Conservation (phyloP, 2,888 invertebrate species). For the Catonia carolina region DNA sequence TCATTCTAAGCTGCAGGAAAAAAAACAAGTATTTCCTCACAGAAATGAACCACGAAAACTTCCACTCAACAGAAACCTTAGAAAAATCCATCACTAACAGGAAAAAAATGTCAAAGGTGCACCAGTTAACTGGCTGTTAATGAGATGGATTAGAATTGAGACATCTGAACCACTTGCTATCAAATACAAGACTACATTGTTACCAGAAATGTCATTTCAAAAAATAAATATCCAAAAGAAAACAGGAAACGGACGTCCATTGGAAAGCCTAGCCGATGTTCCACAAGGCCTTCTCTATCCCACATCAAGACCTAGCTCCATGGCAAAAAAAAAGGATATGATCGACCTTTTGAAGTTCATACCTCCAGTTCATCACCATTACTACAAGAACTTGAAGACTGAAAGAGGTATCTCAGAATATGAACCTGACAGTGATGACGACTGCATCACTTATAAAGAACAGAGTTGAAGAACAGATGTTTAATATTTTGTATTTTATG, state of each 20-base stretch:
- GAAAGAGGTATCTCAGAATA: not conserved
- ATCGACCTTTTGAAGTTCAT: constrained; percentile 10
- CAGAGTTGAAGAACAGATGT: not conserved
- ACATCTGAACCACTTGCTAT: constrained; percentile 12
- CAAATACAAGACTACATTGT: constrained; percentile 15
- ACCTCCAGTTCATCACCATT: constrained; percentile 10
- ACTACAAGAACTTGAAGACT: constrained; percentile 7
- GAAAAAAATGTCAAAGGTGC: not conserved
- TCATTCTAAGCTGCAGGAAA: constrained; percentile 10
- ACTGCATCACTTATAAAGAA: constrained; percentile 1
- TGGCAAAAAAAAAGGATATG: constrained; percentile 18
- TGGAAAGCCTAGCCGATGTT: constrained; percentile 3
- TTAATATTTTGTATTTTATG: not conserved
- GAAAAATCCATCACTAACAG: constrained; percentile 15
- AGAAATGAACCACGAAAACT: constrained; percentile 12
- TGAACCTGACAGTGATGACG: constrained; percentile 2
- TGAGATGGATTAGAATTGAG: constrained; percentile 16
- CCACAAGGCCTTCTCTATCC: constrained; percentile 14
- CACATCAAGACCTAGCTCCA: constrained; percentile 14
- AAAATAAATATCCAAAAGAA: constrained; percentile 10
- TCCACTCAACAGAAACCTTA: constrained; percentile 7
- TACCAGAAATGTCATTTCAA: constrained; percentile 4
- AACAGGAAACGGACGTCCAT: constrained; percentile 2
- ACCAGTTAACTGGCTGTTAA: constrained; percentile 15
- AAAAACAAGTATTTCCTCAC: constrained; percentile 16